A percentile compares a stretch with the other conserved stretches of the same genome.
phyloP scores from a whole-genome alignment of 2,888 invertebrate genomes.

The Ypsolopha sequella region DNA sequence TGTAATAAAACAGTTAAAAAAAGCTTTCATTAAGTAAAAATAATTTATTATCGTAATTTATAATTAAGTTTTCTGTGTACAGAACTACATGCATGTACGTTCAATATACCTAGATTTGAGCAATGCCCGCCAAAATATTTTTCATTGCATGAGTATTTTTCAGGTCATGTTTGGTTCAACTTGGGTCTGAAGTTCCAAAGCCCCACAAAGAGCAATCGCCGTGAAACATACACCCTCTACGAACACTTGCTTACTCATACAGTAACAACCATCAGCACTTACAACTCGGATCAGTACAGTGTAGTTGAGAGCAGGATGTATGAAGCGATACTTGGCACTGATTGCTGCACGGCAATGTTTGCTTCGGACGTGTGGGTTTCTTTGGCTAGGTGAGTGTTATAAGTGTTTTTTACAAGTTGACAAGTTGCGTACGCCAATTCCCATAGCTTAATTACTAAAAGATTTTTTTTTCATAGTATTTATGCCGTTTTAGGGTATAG shows the following conservation, averaged over 20 bases:
- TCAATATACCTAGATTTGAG: too few species aligned
- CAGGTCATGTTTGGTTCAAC: slow-evolving; percentile 41
- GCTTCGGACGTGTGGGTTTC: slow-evolving; percentile 42
- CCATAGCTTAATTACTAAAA: too few species aligned
- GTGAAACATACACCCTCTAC: slow-evolving; percentile 24
- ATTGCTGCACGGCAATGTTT: slow-evolving; percentile 37
- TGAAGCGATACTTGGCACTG: slow-evolving; percentile 30
- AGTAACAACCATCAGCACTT: slow-evolving; percentile 10
- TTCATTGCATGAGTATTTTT: slow-evolving; percentile 14
- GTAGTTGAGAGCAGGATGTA: slow-evolving; percentile 30
- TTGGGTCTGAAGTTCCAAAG: slow-evolving; percentile 23
- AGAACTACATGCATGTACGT: too few species aligned
- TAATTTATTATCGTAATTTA: too few species aligned
- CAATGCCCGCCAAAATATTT: background rate
- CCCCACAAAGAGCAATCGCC: slow-evolving; percentile 9
- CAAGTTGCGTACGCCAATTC: too few species aligned
- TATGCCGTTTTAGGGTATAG: too few species aligned
- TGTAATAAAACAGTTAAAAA: too few species aligned
- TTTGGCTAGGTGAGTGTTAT: slow-evolving; percentile 31
- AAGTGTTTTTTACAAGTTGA: background rate
- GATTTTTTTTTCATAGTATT: too few species aligned
- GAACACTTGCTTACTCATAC: slow-evolving; percentile 32
- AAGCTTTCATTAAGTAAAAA: too few species aligned
- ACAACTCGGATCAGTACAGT: slow-evolving; percentile 26
- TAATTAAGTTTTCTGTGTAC: too few species aligned